Evolutionary conservation across 2,888 invertebrate genomes (phyloP).

Genomic region (Acanthopleura granulata): DNA sequence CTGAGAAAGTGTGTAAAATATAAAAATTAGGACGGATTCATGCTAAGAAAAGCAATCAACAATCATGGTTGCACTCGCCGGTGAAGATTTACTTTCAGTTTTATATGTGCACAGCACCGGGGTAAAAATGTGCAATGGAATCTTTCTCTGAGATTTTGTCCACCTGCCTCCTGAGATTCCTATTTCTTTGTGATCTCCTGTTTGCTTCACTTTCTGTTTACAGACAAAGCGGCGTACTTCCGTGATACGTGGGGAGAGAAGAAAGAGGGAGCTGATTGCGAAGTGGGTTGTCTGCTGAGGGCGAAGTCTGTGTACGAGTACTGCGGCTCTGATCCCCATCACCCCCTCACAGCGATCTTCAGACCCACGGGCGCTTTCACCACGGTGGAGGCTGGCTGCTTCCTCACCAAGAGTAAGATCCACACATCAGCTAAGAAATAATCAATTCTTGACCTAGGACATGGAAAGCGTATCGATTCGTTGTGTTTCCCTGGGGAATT

Average conservation of each 20-base stretch:
- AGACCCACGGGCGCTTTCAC: constrained; percentile 14
- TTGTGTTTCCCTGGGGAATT: too few relatives aligned
- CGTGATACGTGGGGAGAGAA: constrained; percentile 10
- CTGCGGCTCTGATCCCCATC: constrained; percentile 5
- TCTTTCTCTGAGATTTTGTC: too few relatives aligned
- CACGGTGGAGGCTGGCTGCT: constrained; percentile 6
- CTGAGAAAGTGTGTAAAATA: too few relatives aligned
- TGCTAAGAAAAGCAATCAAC: too few relatives aligned
- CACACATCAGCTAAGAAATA: background rate
- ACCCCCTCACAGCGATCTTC: background rate
- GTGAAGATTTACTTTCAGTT: too few relatives aligned
- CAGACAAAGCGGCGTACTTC: constrained; percentile 9
- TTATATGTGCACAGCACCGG: too few relatives aligned
- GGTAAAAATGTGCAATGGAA: too few relatives aligned
- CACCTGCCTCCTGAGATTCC: too few relatives aligned
- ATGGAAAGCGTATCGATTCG: too few relatives aligned
- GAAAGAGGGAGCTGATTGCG: background rate
- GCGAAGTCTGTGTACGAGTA: constrained; percentile 10
- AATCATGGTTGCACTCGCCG: too few relatives aligned
- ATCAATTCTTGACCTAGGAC: background rate
- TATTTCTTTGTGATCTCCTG: too few relatives aligned
- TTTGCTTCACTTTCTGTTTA: background rate
- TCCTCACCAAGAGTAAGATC: constrained; percentile 13
- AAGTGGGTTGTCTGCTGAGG: background rate
- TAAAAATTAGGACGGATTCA: too few relatives aligned